These are phyloP conservation scores for human DNA, from an alignment of 2,113 vertebrate species.

Conservation along the genomic window GRCh38 chr3:23016501-23017000, in stretches of 20 bases:
- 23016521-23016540: not conserved
- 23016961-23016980: not conserved
- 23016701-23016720: not conserved
- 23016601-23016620: not conserved
- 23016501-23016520: fast-evolving
- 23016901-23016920: not conserved
- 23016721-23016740: not conserved
- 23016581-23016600: not conserved
- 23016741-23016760: not conserved
- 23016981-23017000: not conserved
- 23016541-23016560: not conserved
- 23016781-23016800: not conserved
- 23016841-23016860: not conserved
- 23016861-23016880: not conserved
- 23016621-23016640: not conserved
- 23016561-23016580: not conserved
- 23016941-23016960: not conserved
- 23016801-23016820: not conserved
- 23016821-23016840: not conserved
- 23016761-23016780: not conserved
- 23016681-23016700: not conserved
- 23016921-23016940: not conserved
- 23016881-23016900: not conserved
- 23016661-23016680: not conserved
- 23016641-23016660: not conserved